phyloP scores from a whole-genome alignment of 2,113 vertebrate genomes.

The Actenoides hombroni region DNA sequence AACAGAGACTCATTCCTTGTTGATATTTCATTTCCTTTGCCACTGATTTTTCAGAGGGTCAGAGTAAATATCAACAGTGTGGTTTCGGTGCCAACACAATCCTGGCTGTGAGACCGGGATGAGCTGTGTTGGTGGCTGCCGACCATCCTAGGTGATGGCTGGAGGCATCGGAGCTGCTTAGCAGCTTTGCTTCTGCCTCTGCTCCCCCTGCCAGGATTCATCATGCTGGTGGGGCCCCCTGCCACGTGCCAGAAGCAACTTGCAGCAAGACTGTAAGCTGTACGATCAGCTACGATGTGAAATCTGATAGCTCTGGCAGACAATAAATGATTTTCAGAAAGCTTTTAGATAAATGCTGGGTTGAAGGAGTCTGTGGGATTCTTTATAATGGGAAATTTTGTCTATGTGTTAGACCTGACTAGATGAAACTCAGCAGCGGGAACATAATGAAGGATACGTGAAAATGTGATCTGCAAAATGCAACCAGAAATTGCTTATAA shows the following conservation, averaged over 20 bases:
- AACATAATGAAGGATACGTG: neutral
- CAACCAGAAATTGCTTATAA: neutral
- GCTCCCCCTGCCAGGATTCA: neutral
- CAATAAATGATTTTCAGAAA: neutral
- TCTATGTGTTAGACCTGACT: neutral
- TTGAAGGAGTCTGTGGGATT: neutral
- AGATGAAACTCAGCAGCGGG: neutral
- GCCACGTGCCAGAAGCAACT: neutral
- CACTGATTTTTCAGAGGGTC: neutral
- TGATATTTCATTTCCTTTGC: neutral
- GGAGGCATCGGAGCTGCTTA: neutral
- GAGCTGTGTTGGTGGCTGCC: neutral
- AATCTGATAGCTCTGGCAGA: neutral
- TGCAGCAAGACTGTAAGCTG: fast-evolving
- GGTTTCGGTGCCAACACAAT: neutral
- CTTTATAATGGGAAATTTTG: neutral
- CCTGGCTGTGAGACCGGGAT: neutral
- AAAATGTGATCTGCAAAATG: neutral
- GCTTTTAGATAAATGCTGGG: neutral
- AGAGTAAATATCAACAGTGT: neutral
- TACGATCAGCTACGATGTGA: neutral
- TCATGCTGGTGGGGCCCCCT: neutral
- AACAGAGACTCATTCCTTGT: neutral
- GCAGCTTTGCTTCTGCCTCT: neutral
- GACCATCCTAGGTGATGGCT: neutral